A percentile compares a stretch with the other conserved stretches of the same genome.
Evolutionary conservation across 2,888 invertebrate species (phyloP).

Genomic region (Drosophila atripex): DNA sequence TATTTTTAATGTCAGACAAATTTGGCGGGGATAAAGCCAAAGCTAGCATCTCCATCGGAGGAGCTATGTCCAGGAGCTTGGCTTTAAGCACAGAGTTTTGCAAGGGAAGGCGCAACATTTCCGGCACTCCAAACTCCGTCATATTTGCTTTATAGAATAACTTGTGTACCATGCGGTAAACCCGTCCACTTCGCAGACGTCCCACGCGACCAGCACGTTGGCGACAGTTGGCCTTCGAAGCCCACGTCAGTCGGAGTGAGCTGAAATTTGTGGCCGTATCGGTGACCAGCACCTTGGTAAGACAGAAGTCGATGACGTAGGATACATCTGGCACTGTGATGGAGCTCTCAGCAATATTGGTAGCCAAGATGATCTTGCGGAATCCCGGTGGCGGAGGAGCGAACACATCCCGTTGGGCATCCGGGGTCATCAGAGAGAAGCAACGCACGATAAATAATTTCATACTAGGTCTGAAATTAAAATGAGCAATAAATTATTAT

Average conservation of each 20-base stretch:
- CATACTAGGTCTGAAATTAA: conserved; percentile 34
- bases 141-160: conserved; percentile 87
- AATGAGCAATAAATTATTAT: too few relatives aligned
- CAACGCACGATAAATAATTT: conserved; percentile 82
- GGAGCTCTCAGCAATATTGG: conserved; percentile 96
- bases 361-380: conserved; percentile 94
- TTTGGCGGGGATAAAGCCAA: conserved; percentile 95
- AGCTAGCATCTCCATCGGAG: conserved; percentile 91
- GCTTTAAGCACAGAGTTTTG: conserved; percentile 91
- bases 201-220: conserved; percentile 97
- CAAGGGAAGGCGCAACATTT: conserved; percentile 92
- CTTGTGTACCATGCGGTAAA: conserved; percentile 91
- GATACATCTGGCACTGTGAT: conserved; percentile 94
- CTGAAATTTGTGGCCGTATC: conserved; percentile 89
- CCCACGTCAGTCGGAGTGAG: conserved; percentile 92
- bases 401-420: conserved; percentile 89
- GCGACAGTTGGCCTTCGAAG: conserved; percentile 93
- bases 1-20: conserved; percentile 90
- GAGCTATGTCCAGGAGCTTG: conserved; percentile 92
- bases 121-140: conserved; percentile 87
- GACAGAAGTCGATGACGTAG: conserved; percentile 97
- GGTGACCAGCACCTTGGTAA: conserved; percentile 92
- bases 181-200: conserved; percentile 92
- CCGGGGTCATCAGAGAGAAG: conserved; percentile 91
- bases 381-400: conserved; percentile 71